phyloP scores from a whole-genome alignment of 2,797 vertebrate species.

The Xiphorhynchus erythropygius region DNA sequence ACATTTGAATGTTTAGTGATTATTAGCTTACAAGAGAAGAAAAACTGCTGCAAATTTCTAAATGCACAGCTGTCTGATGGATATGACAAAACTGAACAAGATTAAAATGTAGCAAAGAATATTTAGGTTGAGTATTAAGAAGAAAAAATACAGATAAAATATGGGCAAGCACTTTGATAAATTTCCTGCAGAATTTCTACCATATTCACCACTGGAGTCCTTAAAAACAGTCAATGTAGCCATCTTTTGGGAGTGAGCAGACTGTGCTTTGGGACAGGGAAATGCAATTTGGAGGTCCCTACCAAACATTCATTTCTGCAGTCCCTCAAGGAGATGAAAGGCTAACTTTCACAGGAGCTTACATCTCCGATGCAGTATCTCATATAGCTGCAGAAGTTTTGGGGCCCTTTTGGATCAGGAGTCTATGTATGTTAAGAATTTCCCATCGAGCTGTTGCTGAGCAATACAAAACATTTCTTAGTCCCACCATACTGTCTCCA shows the following conservation, averaged over 20 bases:
- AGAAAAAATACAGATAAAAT: neutral
- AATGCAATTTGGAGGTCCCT: neutral
- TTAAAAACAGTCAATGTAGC: neutral
- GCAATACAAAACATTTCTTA: neutral
- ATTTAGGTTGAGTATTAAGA: neutral
- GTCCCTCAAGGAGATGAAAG: neutral
- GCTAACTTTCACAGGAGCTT: neutral
- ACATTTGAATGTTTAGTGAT: neutral
- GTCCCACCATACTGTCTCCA: neutral
- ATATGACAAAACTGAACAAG: neutral
- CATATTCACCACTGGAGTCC: neutral
- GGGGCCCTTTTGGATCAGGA: neutral
- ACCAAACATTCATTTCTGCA: neutral
- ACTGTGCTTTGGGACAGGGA: neutral
- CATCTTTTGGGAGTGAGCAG: neutral
- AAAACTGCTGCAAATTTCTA: constrained; percentile 18
- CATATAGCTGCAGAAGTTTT: neutral
- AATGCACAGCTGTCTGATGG: neutral
- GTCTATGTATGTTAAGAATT: neutral
- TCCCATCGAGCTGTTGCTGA: neutral
- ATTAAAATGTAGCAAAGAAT: neutral
- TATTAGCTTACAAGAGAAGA: neutral
- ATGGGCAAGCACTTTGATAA: neutral
- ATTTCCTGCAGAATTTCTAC: neutral
- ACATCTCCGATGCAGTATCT: neutral